Evolutionary conservation across 1,140 invertebrate species (phyloP), one percentile per base, ranked within the genome.

Genomic region (Scaptodrosophila lebanonensis): DNA sequence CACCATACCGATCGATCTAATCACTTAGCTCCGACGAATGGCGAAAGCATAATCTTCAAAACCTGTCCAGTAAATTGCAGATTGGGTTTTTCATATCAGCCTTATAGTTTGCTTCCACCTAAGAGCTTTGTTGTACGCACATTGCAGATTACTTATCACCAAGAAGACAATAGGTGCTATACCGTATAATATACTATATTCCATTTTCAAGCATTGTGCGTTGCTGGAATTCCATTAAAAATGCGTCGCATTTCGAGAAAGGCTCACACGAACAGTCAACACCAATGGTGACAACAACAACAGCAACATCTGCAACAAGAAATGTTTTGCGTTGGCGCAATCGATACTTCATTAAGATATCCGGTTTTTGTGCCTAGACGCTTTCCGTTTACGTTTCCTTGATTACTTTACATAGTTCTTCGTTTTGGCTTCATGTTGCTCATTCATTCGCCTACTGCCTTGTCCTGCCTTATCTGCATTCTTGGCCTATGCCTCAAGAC

Each of bases 271-370:
- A 13, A 44, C 13, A 29, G n/a, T 9, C 11, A 15, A 27, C 3
- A 22, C 25, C 36, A 17, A 30, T 8, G 15, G 20, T 27, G 25
- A 40, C 11, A 9, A 18, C 17, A 18, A 25, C 9, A 13, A 30
- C 30, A 1, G 7, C 29, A 36, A 20, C 25, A 44, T 17, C 35
- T 33, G 30, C 11, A 51, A 27, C 32, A 30, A 7, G 3, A 38
- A 12, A 20, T n/a, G 13, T 32, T 32, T 52, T 43, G 59, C 53
- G 57, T 43, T 62, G 57, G 48, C 50, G 66, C 75, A 84, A 84
- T 84, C 82, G 82, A 84, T 84, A 84, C 82, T 84, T 84, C 82
- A 84, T 84, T 84, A 84, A 84, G 82, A 84, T 84, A 84, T 84
- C 73, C 75, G 75, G 82, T 77, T 79, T 76, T 68, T 63, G 59